Evolutionary conservation across 53 echinoderm and acorn worm species (phyloP).

Genomic region (Arbacia lixula): DNA sequence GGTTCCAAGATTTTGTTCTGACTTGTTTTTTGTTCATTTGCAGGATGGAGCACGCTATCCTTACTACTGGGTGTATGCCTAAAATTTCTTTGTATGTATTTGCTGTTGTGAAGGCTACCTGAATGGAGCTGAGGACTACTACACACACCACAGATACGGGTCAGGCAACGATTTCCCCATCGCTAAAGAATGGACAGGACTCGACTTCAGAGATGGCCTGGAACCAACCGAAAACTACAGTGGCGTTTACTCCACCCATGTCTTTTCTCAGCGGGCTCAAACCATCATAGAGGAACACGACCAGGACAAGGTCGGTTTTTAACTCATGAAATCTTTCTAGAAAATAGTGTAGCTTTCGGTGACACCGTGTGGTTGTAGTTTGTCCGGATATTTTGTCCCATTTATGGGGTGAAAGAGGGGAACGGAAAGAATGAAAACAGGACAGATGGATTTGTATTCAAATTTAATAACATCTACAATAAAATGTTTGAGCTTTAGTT

Average conservation of each 20-base stretch:
- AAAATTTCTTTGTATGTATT: no score
- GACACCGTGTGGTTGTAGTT: background rate
- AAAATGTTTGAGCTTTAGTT: no score
- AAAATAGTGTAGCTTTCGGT: no score
- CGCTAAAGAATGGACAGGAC: slow-evolving; percentile 34
- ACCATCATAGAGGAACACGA: slow-evolving; percentile 68
- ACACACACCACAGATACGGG: slow-evolving; percentile 27
- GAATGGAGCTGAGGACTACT: slow-evolving; percentile 69
- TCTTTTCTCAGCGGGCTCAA: slow-evolving; percentile 60
- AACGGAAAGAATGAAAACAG: no score
- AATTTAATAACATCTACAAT: no score
- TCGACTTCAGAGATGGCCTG: slow-evolving; percentile 69
- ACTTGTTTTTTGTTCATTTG: no score
- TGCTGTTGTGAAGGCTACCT: no score
- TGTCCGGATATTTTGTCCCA: background rate
- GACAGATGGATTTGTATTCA: no score
- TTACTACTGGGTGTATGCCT: no score
- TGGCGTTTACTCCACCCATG: slow-evolving; percentile 68
- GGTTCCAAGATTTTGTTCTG: no score
- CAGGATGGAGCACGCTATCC: no score
- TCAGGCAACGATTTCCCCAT: slow-evolving; percentile 52
- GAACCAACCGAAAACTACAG: slow-evolving; percentile 32
- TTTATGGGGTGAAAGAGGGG: background rate
- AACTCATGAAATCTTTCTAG: no score
- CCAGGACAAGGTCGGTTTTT: slow-evolving; percentile 48